These are phyloP conservation scores for Leucosticte australis DNA, from an alignment of 2,113 vertebrate genomes.

Conservation along the genomic window DNA sequence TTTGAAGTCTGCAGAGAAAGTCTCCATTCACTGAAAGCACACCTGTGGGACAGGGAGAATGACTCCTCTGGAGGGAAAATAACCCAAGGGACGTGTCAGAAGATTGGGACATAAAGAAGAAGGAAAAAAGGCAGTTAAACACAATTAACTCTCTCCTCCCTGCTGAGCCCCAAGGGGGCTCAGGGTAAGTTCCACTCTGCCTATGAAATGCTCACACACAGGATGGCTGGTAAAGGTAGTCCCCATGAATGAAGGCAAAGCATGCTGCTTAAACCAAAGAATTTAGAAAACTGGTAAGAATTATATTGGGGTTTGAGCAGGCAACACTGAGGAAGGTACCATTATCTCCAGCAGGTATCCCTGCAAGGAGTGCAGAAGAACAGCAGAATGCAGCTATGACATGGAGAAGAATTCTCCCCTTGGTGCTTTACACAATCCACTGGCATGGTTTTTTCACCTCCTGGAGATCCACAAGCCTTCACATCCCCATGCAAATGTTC, in stretches of 20 bases:
- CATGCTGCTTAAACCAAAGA: background rate
- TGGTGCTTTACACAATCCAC: background rate
- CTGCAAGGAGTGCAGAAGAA: background rate
- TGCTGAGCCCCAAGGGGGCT: background rate
- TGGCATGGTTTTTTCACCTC: background rate
- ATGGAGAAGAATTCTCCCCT: background rate
- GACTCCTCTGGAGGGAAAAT: background rate
- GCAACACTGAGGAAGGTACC: background rate
- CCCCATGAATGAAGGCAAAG: background rate
- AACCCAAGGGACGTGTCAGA: background rate
- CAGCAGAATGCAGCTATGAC: background rate
- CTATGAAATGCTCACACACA: background rate
- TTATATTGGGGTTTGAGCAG: background rate
- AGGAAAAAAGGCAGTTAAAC: background rate
- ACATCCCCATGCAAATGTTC: background rate
- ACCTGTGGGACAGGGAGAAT: background rate
- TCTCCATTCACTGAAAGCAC: background rate
- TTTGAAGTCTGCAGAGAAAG: background rate
- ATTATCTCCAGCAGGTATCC: background rate
- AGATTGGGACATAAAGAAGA: background rate
- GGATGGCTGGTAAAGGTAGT: background rate
- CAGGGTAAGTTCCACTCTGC: fast-evolving
- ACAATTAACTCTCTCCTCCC: background rate
- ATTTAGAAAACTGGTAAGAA: background rate
- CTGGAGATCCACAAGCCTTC: background rate